Conservation (phyloP, 35 echinoderm and acorn worm genomes). For the Stichopus chloronotus region DNA sequence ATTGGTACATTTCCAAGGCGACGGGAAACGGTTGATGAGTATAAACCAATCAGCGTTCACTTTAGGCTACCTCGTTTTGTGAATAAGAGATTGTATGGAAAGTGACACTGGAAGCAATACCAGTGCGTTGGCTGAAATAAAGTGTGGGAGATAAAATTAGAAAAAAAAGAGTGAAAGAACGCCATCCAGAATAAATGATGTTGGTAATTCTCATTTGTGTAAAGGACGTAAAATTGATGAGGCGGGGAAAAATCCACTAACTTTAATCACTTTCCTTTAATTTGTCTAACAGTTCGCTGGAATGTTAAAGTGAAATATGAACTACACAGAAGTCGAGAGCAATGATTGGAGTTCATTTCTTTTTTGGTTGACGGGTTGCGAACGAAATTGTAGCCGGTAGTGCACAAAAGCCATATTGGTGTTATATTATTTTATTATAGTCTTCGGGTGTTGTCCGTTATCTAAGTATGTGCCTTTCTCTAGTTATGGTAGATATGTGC, state of each 20-base stretch:
- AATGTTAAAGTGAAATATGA: neutral
- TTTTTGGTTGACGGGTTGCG: no score
- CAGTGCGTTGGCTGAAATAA: no score
- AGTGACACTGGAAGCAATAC: neutral
- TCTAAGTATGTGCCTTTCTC: no score
- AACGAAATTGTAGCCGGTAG: no score
- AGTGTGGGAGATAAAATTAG: neutral
- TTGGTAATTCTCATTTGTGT: neutral
- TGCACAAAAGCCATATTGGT: no score
- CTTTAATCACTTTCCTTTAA: neutral
- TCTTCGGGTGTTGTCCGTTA: no score
- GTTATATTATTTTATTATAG: no score
- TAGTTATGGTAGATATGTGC: no score
- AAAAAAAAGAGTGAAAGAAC: neutral
- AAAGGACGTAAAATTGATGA: neutral
- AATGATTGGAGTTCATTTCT: no score
- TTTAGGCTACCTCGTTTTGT: neutral
- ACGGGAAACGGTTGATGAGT: neutral
- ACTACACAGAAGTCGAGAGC: no score
- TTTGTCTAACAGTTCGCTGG: neutral
- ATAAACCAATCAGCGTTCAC: neutral
- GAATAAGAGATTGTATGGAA: neutral
- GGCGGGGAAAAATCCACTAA: neutral
- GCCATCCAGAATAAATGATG: neutral
- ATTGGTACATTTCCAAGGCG: conserved; percentile 11